These are phyloP conservation scores for Pollachius pollachius DNA, from an alignment of 2,113 vertebrate species.

Conservation along the genomic window DNA sequence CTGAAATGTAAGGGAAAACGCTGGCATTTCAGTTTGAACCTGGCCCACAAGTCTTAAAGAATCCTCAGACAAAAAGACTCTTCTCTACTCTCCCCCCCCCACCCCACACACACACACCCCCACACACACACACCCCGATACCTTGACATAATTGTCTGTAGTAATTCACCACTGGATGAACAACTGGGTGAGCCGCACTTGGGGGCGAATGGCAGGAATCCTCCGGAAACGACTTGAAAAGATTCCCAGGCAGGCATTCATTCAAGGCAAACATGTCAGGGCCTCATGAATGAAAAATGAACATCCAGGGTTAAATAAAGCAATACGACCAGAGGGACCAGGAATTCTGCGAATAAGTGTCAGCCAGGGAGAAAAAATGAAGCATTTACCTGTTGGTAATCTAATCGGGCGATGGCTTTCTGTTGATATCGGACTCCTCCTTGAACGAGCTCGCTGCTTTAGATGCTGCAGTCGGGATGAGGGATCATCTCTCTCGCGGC, in stretches of 20 bases:
- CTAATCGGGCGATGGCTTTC: conserved; percentile 96
- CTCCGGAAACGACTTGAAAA: conserved; percentile 65
- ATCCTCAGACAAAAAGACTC: conserved; percentile 64
- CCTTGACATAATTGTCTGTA: conserved; percentile 66
- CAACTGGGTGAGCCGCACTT: conserved; percentile 33
- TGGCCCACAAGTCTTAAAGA: conserved; percentile 67
- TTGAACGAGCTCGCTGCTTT: conserved; percentile 93
- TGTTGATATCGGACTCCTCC: conserved; percentile 96
- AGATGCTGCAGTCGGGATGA: conserved; percentile 93
- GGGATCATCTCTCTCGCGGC: conserved; percentile 90
- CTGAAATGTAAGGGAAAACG: conserved; percentile 74
- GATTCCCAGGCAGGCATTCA: conserved; percentile 64
- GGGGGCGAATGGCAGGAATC: conserved; percentile 52
- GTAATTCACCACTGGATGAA: conserved; percentile 61
- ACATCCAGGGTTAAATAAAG: conserved; percentile 78
- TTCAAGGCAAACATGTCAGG: conserved; percentile 74
- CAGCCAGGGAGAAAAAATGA: conserved; percentile 81
- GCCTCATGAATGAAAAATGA: conserved; percentile 79
- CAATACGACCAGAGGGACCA: conserved; percentile 83
- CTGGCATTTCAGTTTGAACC: conserved; percentile 81
- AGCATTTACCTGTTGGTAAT: conserved; percentile 97
- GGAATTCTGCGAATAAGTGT: conserved; percentile 81
- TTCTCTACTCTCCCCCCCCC: conserved; percentile 38
- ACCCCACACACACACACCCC: conserved; percentile 37
- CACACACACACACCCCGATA: conserved; percentile 53